Evolutionary conservation across 2,797 vertebrate genomes (phyloP), one percentile per base, ranked within the genome.

Genomic region (Paramormyrops hopkinsi): DNA sequence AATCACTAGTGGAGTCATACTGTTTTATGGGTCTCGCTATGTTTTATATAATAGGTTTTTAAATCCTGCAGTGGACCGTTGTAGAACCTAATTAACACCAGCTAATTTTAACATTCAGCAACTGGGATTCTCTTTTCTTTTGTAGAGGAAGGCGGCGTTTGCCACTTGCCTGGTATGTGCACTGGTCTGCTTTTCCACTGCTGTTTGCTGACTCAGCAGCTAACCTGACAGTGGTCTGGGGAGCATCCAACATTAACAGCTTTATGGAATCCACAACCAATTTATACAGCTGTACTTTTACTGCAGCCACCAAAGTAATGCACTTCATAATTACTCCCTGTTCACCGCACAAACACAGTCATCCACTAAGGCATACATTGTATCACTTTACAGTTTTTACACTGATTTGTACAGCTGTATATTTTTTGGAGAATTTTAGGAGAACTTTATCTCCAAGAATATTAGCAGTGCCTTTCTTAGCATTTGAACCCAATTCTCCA

Each of bases 1-100:
- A 94, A 95, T 92, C 94, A 91, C 92, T 90, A 69, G 48, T 85
- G 92, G 91, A 93, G 94, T 94, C 93, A 93, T 33, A 93, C 94
- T 93, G 94, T 95, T 96, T 97, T 96, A 96, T 94, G 89, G 93
- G 91, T 92, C 92, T 88, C 89, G 90, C 90, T 93, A 91, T 51
- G 94, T 96, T 96, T 96, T 94, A 95, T 96, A 92, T 93, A 94
- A 95, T 93, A 94, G 93, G 91, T 95, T 95, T 95, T 95, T 91
- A 92, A 94, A 95, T 89, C 91, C 91, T 93, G 93, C 94, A 95
- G 93, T 95, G 93, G 90, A 94, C 93, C 90, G 92, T 93, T 93
- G 92, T 93, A 91, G 92, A 88, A 89, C 93, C 94, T 94, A 93
- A 95, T 95, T 95, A 94, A 94, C 94, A 94, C 91, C 93, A 92